Evolutionary conservation across 2,888 invertebrate species (phyloP), one percentile per base, ranked within the genome.

Genomic region (Drepana falcataria): DNA sequence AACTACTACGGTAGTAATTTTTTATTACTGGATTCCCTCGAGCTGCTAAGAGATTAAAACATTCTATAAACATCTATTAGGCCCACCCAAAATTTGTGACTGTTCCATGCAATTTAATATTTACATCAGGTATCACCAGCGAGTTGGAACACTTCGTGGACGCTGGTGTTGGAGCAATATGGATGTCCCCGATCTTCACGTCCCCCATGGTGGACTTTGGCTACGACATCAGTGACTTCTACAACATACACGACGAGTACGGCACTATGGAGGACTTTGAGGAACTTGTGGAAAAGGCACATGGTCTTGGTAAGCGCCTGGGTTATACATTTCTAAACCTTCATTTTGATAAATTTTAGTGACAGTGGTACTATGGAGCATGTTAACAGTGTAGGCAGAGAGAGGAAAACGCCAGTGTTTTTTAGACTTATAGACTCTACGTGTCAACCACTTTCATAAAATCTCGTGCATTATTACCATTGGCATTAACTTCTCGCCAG

Each of bases 151-250:
- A 95, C 68, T 85, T 96, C 2, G 84, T 88, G 44, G 93, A 95
- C 3, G 77, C 94, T 9, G 95, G 95, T 0, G 87, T 96, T 0
- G 93, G 92, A 1, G 94, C 94, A 0, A 90, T 95, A 49, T 96
- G 96, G 96, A 78, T 97, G 35, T 96, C 96, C 0, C 96, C 97
- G 0, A 94, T 97, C 58, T 96, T 94, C 75, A 87, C 89, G 55
- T 96, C 96, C 0, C 96, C 96, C 0, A 95, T 95, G 94, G 90
- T 92, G 0, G 97, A 97, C 79, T 95, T 95, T 75, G 96, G 97
- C 0, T 97, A 97, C 68, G 97, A 97, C 66, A 94, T 97, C 58
- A 93, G 94, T 0, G 92, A 96, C 78, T 96, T 94, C 75, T 92
- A 82, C 40, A 92, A 92, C 6, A 93, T 97, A 51, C 94, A 96